A percentile compares a stretch with the other conserved stretches of the same genome.
phyloP scores from a whole-genome alignment of 2,888 invertebrate genomes.

The Crematogaster levior region DNA sequence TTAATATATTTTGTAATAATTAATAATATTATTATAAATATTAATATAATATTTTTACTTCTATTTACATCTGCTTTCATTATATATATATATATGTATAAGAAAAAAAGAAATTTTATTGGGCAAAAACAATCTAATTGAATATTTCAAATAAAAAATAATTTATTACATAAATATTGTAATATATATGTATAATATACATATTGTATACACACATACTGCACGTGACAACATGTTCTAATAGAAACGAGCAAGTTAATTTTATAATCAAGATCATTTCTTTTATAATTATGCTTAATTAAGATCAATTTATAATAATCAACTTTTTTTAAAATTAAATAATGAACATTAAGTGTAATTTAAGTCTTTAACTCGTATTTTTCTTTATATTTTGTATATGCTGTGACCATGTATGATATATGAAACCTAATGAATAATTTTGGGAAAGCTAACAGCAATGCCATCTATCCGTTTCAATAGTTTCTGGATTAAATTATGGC shows the following conservation, averaged over 20 bases:
- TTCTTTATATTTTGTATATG: not conserved
- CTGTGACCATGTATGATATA: not conserved
- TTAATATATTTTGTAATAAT: not conserved
- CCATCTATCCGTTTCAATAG: constrained; percentile 84
- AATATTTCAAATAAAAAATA: not conserved
- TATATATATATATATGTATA: not conserved
- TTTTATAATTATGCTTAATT: not conserved
- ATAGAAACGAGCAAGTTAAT: not conserved
- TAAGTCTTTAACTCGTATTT: not conserved
- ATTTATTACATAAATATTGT: not conserved
- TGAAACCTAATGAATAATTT: constrained; percentile 47
- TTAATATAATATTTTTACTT: not conserved
- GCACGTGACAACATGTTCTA: no score
- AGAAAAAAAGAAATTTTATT: not conserved
- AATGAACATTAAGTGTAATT: not conserved
- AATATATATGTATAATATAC: not conserved
- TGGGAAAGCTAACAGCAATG: constrained; percentile 74
- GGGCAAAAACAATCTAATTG: not conserved
- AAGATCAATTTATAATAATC: not conserved
- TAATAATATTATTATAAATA: not conserved
- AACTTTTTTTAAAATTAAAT: not conserved
- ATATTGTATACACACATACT: not conserved
- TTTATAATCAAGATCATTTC: not conserved
- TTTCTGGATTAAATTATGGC: constrained; percentile 84
- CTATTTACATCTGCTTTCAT: not conserved